A percentile compares a stretch with the other conserved stretches of the same genome.
Evolutionary conservation across 2,888 invertebrate species (phyloP).

Genomic region (Eustalomyia histrio): DNA sequence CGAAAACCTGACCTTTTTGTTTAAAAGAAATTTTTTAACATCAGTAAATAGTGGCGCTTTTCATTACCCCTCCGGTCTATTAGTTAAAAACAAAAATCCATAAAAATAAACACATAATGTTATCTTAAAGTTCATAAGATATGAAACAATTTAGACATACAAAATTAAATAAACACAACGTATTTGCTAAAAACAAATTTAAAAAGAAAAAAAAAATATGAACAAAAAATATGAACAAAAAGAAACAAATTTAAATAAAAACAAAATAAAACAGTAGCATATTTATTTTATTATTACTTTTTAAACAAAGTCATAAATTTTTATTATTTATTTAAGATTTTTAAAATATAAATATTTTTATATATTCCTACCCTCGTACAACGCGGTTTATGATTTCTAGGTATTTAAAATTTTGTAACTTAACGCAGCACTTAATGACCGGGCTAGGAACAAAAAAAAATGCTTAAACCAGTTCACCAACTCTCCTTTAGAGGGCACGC

Average conservation of each 20-base stretch:
- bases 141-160: neutral
- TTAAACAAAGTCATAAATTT: conserved; percentile 47
- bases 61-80: neutral
- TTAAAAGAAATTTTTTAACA: neutral
- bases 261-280: conserved; percentile 50
- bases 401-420: too few relatives aligned
- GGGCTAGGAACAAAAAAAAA: too few relatives aligned
- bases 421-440: too few relatives aligned
- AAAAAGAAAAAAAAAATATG: neutral
- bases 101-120: neutral
- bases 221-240: neutral
- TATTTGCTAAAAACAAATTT: conserved; percentile 1
- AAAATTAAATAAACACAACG: neutral
- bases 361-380: too few relatives aligned
- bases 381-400: too few relatives aligned
- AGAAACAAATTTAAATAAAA: neutral
- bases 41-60: neutral
- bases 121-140: neutral
- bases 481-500: too few relatives aligned
- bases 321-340: conserved; percentile 42
- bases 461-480: too few relatives aligned
- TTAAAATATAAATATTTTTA: neutral
- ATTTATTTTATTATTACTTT: conserved; percentile 51
- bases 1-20: neutral
- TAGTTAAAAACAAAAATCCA: neutral